phyloP scores from a whole-genome alignment of 2,113 vertebrate genomes.

The Echinops telfairi region DNA sequence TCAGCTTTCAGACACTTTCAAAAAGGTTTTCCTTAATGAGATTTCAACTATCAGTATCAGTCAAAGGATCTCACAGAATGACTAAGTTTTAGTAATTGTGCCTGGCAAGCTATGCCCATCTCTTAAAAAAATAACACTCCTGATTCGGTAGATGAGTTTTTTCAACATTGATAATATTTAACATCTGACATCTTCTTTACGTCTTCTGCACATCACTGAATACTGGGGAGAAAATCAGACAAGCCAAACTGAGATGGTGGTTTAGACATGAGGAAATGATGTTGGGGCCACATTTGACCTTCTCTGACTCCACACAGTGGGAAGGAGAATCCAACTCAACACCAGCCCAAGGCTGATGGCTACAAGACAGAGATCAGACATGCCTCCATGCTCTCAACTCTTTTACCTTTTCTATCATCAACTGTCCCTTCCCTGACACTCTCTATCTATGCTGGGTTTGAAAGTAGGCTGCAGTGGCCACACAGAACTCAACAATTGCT shows the following conservation, averaged over 20 bases:
- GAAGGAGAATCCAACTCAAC: too few species aligned
- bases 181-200: conserved; percentile 71
- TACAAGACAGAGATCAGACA: too few species aligned
- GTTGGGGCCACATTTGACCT: too few species aligned
- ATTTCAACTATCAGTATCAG: conserved; percentile 55
- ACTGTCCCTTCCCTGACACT: too few species aligned
- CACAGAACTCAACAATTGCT: too few species aligned
- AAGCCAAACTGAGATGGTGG: conserved; percentile 49
- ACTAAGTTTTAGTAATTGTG: conserved; percentile 70
- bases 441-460: too few species aligned
- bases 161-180: conserved; percentile 74
- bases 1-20: not conserved
- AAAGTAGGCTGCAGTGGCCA: too few species aligned
- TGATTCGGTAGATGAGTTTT: conserved; percentile 71
- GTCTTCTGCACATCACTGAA: conserved; percentile 51
- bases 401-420: too few species aligned
- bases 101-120: conserved; percentile 67
- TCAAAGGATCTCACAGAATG: conserved; percentile 55
- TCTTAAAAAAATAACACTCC: conserved; percentile 64
- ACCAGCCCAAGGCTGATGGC: too few species aligned
- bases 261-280: not conserved
- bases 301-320: too few species aligned
- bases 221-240: conserved; percentile 52
- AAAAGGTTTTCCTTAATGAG: conserved; percentile 54
- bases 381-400: too few species aligned